Conservation (phyloP, 2,113 vertebrate species). For the Nothocercus nigrocapillus region DNA sequence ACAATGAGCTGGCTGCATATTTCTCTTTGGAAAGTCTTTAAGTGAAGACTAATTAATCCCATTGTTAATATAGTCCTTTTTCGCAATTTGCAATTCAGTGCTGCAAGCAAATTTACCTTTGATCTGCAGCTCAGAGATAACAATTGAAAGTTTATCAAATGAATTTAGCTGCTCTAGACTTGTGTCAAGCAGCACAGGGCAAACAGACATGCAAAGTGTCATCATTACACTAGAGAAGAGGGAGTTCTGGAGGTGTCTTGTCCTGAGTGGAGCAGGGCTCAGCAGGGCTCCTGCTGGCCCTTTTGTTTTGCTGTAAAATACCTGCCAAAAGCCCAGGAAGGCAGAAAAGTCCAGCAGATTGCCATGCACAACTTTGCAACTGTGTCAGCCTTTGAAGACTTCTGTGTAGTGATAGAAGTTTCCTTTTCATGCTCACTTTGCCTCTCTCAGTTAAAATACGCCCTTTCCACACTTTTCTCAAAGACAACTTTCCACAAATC, state of each 20-base stretch:
- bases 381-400: not conserved
- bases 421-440: not conserved
- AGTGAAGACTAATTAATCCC: conserved; percentile 75
- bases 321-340: not conserved
- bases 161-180: not conserved
- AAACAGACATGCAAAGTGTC: not conserved
- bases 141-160: not conserved
- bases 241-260: not conserved
- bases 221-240: not conserved
- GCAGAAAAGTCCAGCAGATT: not conserved
- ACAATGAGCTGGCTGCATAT: not conserved
- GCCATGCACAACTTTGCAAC: not conserved
- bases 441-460: not conserved
- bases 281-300: not conserved
- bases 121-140: conserved; percentile 63
- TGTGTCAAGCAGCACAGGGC: not conserved
- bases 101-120: conserved; percentile 73
- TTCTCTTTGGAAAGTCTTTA: conserved; percentile 48
- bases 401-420: not conserved
- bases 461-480: not conserved
- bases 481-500: not conserved
- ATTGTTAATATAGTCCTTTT: conserved; percentile 70
- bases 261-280: not conserved
- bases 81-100: conserved; percentile 34
- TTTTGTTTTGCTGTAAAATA: not conserved